Conservation (phyloP, 2,888 invertebrate genomes). For the Ischnus inquisitorius region DNA sequence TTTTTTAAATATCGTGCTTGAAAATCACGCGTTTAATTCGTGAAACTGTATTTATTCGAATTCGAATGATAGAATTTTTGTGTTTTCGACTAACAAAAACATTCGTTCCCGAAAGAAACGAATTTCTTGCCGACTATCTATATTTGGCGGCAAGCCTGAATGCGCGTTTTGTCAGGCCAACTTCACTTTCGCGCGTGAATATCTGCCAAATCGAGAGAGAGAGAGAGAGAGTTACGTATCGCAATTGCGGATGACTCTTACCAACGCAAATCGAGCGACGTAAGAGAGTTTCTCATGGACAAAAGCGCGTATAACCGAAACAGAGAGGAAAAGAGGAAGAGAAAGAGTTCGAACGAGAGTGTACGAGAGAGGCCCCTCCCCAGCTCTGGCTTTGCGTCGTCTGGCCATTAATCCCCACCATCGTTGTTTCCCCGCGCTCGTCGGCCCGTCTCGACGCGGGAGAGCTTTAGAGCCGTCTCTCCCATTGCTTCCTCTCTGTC, state of each 20-base stretch:
- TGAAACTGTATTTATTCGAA: no score
- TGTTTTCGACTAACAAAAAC: no score
- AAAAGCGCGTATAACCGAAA: not conserved
- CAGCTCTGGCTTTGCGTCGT: slow-evolving; percentile 52
- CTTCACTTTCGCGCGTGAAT: no score
- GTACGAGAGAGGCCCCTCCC: slow-evolving; percentile 44
- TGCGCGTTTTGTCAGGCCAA: no score
- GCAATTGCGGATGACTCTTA: not conserved
- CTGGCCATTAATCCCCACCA: slow-evolving; percentile 36
- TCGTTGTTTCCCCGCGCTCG: slow-evolving; percentile 3
- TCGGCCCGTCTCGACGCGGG: slow-evolving; percentile 4
- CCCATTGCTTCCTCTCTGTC: slow-evolving; percentile 27
- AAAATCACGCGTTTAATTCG: no score
- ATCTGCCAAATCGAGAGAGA: no score
- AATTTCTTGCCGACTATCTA: no score
- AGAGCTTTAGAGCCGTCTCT: slow-evolving; percentile 53
- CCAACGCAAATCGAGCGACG: not conserved
- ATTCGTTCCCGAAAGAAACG: no score
- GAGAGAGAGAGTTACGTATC: not conserved
- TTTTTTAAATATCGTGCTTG: no score
- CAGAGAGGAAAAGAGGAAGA: slow-evolving; percentile 24
- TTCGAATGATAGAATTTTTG: no score
- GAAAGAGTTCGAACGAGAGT: slow-evolving; percentile 8
- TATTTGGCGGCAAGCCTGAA: no score
- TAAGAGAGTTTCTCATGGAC: not conserved